Conservation (phyloP, 2,888 invertebrate species). For the Fissipunctia ypsillon region DNA sequence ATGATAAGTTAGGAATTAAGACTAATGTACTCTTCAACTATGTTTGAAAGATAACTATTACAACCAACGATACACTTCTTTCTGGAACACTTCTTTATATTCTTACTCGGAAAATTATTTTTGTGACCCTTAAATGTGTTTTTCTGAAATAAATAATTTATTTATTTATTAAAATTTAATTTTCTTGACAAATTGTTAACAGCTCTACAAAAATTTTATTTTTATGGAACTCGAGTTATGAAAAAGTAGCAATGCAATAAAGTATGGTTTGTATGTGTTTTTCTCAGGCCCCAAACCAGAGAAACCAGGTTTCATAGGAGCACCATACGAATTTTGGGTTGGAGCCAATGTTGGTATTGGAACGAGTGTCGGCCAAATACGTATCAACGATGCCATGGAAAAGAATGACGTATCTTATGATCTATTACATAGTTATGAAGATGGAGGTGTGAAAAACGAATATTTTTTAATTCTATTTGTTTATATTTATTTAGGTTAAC, state of each 20-base stretch:
- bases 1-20: neutral
- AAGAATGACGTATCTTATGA: conserved; percentile 93
- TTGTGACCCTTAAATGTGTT: too few species aligned
- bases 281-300: conserved; percentile 88
- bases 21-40: neutral
- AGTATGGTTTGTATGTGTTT: neutral
- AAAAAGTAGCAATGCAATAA: neutral
- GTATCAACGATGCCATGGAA: conserved; percentile 93
- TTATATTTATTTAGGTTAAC: neutral
- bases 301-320: conserved; percentile 94
- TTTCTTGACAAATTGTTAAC: neutral
- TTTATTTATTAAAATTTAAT: too few species aligned
- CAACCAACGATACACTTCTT: too few species aligned
- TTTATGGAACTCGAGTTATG: neutral
- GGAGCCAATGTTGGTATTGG: conserved; percentile 96
- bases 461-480: neutral
- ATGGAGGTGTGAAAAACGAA: conserved; percentile 91
- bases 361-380: conserved; percentile 96
- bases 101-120: too few species aligned
- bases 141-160: too few species aligned
- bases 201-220: too few species aligned
- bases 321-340: conserved; percentile 97
- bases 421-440: conserved; percentile 95
- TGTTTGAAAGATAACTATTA: neutral
- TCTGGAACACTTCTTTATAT: too few species aligned